Conservation (phyloP, 2,113 vertebrate genomes). For the Zosterops hypoxanthus region DNA sequence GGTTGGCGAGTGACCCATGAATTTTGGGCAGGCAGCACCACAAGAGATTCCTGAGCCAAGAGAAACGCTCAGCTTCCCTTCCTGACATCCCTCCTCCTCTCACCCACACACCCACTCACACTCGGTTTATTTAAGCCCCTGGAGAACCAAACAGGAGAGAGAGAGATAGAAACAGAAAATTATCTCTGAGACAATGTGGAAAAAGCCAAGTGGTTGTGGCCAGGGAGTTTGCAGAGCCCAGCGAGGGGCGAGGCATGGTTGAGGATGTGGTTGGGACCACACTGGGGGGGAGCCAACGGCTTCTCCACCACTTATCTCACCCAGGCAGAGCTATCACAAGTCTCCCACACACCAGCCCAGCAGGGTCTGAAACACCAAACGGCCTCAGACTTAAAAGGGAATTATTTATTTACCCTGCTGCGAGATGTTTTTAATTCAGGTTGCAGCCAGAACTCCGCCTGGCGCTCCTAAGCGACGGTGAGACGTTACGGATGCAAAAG, state of each 20-base stretch:
- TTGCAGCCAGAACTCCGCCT: constrained; percentile 6
- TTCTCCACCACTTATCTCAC: background rate
- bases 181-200: background rate
- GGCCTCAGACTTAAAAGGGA: constrained; percentile 49
- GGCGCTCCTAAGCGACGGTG: background rate
- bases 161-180: background rate
- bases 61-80: background rate
- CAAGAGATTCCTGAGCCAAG: background rate
- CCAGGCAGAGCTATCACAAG: background rate
- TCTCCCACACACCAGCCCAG: constrained; percentile 44
- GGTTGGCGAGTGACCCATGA: background rate
- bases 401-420: constrained; percentile 60
- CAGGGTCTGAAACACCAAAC: constrained; percentile 11
- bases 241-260: background rate
- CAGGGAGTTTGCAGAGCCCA: background rate
- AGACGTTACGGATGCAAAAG: background rate
- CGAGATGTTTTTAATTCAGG: constrained; percentile 10
- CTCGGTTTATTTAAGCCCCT: background rate
- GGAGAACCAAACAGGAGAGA: background rate
- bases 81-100: background rate
- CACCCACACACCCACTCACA: background rate
- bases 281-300: background rate
- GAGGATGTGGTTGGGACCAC: background rate
- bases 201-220: background rate
- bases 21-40: background rate